These are phyloP conservation scores for Steinernema scapterisci DNA, from an alignment of 2,888 invertebrate species.

Conservation along the genomic window DNA sequence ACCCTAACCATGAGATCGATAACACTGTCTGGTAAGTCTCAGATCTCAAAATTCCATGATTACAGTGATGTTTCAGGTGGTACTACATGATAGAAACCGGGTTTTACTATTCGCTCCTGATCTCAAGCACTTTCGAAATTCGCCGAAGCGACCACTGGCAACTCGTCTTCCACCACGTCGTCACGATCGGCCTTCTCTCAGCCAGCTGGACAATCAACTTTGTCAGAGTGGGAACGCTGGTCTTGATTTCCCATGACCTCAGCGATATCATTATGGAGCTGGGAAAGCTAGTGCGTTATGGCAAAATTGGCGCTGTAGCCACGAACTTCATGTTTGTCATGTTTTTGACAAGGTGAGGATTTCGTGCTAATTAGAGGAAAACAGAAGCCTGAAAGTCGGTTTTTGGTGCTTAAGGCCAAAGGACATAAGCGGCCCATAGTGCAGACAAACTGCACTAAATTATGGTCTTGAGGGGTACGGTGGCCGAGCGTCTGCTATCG, in stretches of 20 bases:
- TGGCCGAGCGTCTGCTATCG: too few species aligned
- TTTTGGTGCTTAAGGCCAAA: too few species aligned
- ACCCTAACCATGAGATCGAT: conserved; percentile 57
- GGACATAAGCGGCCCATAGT: too few species aligned
- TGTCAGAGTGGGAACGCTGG: conserved; percentile 68
- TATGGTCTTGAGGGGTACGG: too few species aligned
- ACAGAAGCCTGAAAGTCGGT: too few species aligned
- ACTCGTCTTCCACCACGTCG: conserved; percentile 70
- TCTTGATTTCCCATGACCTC: conserved; percentile 69
- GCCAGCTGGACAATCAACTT: conserved; percentile 70
- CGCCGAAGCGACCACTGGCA: conserved; percentile 70
- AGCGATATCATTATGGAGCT: conserved; percentile 70
- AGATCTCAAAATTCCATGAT: neutral
- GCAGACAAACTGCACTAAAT: too few species aligned
- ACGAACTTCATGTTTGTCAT: conserved; percentile 57
- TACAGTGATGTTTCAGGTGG: conserved; percentile 58
- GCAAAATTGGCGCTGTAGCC: conserved; percentile 44
- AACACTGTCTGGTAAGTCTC: conserved; percentile 51
- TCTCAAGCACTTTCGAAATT: conserved; percentile 67
- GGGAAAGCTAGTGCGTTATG: conserved; percentile 61
- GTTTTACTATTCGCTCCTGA: conserved; percentile 70
- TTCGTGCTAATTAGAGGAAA: neutral
- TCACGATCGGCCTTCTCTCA: conserved; percentile 69
- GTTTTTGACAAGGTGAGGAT: conserved; percentile 52
- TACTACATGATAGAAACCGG: conserved; percentile 71